Conservation (phyloP, 2,797 vertebrate genomes). For the Anguilla obscura region DNA sequence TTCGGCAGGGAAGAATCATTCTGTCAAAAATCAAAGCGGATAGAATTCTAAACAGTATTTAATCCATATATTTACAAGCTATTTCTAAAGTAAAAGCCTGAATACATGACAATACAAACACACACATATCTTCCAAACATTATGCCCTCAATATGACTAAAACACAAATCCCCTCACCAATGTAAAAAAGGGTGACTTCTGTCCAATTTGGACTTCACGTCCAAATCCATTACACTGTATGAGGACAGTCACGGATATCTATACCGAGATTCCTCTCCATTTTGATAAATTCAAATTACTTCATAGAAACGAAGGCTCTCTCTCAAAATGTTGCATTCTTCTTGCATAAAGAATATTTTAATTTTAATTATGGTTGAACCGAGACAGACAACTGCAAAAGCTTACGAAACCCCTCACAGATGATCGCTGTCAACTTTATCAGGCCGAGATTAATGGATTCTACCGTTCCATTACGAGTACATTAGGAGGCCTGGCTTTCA, state of each 20-base stretch:
- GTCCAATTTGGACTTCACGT: too few relatives aligned
- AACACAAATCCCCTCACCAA: too few relatives aligned
- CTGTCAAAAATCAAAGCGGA: too few relatives aligned
- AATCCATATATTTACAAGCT: not conserved
- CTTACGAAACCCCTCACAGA: not conserved
- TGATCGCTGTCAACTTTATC: not conserved
- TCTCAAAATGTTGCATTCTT: too few relatives aligned
- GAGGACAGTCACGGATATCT: too few relatives aligned
- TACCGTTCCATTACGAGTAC: not conserved
- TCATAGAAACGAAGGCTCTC: too few relatives aligned
- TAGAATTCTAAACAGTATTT: too few relatives aligned
- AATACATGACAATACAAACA: not conserved
- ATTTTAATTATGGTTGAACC: not conserved
- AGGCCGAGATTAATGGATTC: not conserved
- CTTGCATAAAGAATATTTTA: not conserved
- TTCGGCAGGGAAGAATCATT: too few relatives aligned
- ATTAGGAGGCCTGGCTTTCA: not conserved
- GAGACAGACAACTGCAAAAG: not conserved
- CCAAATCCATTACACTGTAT: too few relatives aligned
- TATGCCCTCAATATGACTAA: not conserved
- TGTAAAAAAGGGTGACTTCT: too few relatives aligned
- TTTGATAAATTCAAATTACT: not conserved
- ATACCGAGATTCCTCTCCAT: not conserved
- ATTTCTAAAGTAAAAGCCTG: not conserved
- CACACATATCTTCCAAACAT: not conserved